A percentile compares a stretch with the other conserved stretches of the same genome.
phyloP scores from a whole-genome alignment of 53 echinoderm and acorn worm genomes.

The Antedon mediterranea region DNA sequence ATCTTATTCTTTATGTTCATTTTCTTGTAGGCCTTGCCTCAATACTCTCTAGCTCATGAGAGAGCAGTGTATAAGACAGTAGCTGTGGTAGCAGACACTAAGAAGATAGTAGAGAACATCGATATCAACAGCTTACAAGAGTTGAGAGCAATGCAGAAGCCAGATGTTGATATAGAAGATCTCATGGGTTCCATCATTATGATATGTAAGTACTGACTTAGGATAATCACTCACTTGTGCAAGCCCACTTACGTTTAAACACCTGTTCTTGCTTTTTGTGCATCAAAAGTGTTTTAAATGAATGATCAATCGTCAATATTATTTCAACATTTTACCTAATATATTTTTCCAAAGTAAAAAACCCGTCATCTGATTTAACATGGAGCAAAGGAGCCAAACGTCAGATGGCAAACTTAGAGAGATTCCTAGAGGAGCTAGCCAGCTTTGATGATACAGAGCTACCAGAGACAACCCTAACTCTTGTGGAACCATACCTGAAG shows the following conservation, averaged over 20 bases:
- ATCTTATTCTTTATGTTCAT: not conserved
- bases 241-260: no score
- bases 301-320: no score
- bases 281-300: no score
- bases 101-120: slow-evolving; percentile 73
- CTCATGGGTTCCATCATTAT: slow-evolving; percentile 89
- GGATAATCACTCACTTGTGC: no score
- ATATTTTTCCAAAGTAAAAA: slow-evolving; percentile 83
- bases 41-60: slow-evolving; percentile 86
- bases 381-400: slow-evolving; percentile 98
- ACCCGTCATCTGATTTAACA: slow-evolving; percentile 86
- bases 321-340: no score
- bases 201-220: slow-evolving; percentile 69
- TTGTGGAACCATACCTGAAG: slow-evolving; percentile 95
- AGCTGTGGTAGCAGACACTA: slow-evolving; percentile 81
- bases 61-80: slow-evolving; percentile 90
- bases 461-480: slow-evolving; percentile 83
- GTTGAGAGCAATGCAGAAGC: slow-evolving; percentile 90
- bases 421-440: slow-evolving; percentile 76
- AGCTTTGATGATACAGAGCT: slow-evolving; percentile 85
- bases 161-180: slow-evolving; percentile 93
- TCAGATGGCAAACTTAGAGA: slow-evolving; percentile 94
- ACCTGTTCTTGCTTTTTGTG: no score
- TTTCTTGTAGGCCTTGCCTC: slow-evolving; percentile 49
- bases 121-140: slow-evolving; percentile 71